Conservation (phyloP, 2,888 invertebrate genomes). For the Lordiphosa andalusiaca region DNA sequence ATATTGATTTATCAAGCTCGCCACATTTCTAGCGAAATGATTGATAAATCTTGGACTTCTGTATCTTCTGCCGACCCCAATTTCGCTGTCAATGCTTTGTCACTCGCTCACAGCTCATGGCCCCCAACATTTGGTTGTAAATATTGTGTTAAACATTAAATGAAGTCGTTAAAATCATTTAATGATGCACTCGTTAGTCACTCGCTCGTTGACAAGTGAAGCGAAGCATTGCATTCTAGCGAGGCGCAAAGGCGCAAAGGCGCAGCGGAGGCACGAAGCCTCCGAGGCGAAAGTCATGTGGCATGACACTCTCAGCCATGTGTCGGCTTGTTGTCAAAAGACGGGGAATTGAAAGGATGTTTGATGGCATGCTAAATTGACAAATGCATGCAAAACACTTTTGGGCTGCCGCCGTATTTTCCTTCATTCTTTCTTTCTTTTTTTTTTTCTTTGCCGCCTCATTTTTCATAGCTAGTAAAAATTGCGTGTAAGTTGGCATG, state of each 20-base stretch:
- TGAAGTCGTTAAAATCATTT: slow-evolving; percentile 78
- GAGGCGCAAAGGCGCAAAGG: slow-evolving; percentile 40
- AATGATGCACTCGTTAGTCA: slow-evolving; percentile 77
- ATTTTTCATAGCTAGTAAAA: slow-evolving; percentile 65
- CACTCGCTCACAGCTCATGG: not conserved
- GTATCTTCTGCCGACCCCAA: too few relatives aligned
- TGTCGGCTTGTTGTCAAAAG: slow-evolving; percentile 62
- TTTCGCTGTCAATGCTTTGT: slow-evolving; percentile 4
- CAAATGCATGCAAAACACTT: slow-evolving; percentile 76
- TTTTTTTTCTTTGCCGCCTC: slow-evolving; percentile 27
- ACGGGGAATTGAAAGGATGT: slow-evolving; percentile 74
- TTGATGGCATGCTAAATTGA: slow-evolving; percentile 78
- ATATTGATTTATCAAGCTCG: too few relatives aligned
- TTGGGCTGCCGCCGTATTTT: slow-evolving; percentile 40
- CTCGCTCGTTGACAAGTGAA: slow-evolving; percentile 63
- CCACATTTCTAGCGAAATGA: too few relatives aligned
- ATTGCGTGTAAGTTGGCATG: slow-evolving; percentile 45
- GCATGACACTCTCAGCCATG: slow-evolving; percentile 35
- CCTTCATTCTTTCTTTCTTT: too few relatives aligned
- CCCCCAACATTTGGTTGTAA: slow-evolving; percentile 39
- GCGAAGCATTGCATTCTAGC: slow-evolving; percentile 45
- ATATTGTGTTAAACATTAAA: slow-evolving; percentile 74
- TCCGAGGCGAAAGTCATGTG: slow-evolving; percentile 32
- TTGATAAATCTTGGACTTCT: too few relatives aligned
- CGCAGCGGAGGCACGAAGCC: not conserved